Evolutionary conservation across 2,888 invertebrate genomes (phyloP).

Genomic region (Chalcosyrphus nemorum): DNA sequence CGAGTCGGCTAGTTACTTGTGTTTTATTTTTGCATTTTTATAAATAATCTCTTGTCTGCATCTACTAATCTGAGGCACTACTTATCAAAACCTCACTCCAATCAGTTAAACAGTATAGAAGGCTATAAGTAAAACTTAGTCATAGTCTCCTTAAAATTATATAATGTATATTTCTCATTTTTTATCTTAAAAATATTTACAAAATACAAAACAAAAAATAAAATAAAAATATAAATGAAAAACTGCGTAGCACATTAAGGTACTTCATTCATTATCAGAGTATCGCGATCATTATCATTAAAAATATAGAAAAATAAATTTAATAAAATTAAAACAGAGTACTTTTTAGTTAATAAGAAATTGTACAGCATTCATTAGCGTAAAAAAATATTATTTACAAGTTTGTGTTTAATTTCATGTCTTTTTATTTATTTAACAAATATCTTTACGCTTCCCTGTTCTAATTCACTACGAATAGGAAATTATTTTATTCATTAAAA

Average conservation of each 20-base stretch:
- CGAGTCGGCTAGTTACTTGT: no score
- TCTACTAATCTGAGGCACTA: no score
- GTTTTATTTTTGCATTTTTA: no score
- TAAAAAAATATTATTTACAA: constrained; percentile 33
- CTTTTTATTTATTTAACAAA: not conserved
- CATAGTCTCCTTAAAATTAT: constrained; percentile 29
- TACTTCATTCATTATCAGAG: constrained; percentile 35
- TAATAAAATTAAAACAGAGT: constrained; percentile 28
- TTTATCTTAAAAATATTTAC: constrained; percentile 25
- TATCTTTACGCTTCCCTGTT: not conserved
- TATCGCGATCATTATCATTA: constrained; percentile 34
- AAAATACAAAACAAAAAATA: constrained; percentile 47
- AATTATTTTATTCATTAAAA: not conserved
- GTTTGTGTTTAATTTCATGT: not conserved
- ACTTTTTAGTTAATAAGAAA: constrained; percentile 14
- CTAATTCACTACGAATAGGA: not conserved
- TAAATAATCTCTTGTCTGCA: no score
- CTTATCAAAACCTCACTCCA: no score
- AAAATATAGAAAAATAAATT: no score
- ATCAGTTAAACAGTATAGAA: no score
- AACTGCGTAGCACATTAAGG: constrained; percentile 24
- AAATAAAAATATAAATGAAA: no score
- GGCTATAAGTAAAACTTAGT: no score
- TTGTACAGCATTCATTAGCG: constrained; percentile 21
- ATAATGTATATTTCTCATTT: constrained; percentile 19